These are phyloP conservation scores for Pseudomyrmex concolor DNA, from an alignment of 1,140 invertebrate species.

Conservation along the genomic window DNA sequence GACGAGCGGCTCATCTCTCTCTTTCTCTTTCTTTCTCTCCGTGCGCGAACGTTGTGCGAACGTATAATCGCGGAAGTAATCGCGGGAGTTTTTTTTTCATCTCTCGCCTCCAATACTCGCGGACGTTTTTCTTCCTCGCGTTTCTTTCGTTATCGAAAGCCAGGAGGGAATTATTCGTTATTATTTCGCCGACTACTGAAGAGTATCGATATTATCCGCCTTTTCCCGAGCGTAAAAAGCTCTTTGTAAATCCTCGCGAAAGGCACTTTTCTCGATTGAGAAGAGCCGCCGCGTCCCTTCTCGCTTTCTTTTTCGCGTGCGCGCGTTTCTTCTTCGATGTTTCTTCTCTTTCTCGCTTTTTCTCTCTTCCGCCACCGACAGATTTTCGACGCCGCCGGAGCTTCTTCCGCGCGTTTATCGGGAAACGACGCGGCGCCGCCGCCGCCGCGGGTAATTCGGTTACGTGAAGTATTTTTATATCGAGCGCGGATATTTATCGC, in stretches of 20 bases:
- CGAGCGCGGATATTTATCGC: slow-evolving; percentile 34
- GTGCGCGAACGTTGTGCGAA: not conserved
- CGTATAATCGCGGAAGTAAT: not conserved
- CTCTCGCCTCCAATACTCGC: not conserved
- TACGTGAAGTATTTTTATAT: slow-evolving; percentile 73
- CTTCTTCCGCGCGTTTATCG: slow-evolving; percentile 66
- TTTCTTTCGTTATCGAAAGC: slow-evolving; percentile 24
- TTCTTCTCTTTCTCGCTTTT: not conserved
- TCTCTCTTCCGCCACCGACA: slow-evolving; percentile 28
- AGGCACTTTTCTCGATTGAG: slow-evolving; percentile 71
- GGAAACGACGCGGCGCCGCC: slow-evolving; percentile 56
- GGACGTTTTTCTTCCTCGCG: not conserved
- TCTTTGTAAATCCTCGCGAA: slow-evolving; percentile 50
- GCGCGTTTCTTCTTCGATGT: too few species aligned
- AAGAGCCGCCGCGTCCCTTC: slow-evolving; percentile 39
- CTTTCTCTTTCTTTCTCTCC: not conserved
- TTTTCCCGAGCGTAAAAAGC: slow-evolving; percentile 46
- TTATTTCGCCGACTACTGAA: slow-evolving; percentile 31
- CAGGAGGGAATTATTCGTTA: slow-evolving; percentile 44
- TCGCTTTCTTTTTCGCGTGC: not conserved
- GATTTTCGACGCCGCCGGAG: slow-evolving; percentile 55
- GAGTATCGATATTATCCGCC: slow-evolving; percentile 48
- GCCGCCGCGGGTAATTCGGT: slow-evolving; percentile 71
- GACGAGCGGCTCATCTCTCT: too few species aligned
- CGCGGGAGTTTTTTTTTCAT: slow-evolving; percentile 6